A percentile compares a stretch with the other conserved stretches of the same genome.
Evolutionary conservation across 2,113 vertebrate species (phyloP).

Genomic region (Ptychochromis oligacanthus): DNA sequence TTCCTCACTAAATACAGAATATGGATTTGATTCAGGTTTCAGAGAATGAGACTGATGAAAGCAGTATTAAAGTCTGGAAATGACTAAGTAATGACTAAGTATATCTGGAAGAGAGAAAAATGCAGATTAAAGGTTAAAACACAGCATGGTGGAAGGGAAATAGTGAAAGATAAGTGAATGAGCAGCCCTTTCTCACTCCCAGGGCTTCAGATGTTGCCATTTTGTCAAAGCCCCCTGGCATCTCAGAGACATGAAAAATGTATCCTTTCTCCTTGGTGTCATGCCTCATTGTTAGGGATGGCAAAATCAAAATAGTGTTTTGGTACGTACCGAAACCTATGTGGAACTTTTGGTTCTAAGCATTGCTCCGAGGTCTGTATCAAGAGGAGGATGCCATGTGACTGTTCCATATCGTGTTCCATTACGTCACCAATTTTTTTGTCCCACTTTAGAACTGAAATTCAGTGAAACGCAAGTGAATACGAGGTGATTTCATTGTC

Average conservation of each 20-base stretch:
- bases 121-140: background rate
- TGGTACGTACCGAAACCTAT: too few relatives aligned
- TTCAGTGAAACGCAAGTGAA: too few relatives aligned
- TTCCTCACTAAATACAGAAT: background rate
- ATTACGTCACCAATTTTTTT: too few relatives aligned
- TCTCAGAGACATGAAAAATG: background rate
- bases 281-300: too few relatives aligned
- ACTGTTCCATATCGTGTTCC: too few relatives aligned
- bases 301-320: too few relatives aligned
- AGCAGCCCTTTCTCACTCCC: background rate
- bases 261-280: background rate
- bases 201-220: background rate
- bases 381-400: too few relatives aligned
- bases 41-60: background rate
- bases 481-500: too few relatives aligned
- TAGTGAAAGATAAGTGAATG: background rate
- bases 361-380: too few relatives aligned
- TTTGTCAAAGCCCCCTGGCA: background rate
- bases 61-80: slow-evolving; percentile 12
- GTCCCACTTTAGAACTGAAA: too few relatives aligned
- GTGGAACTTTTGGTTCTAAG: too few relatives aligned
- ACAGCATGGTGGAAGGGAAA: background rate
- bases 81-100: background rate
- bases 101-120: slow-evolving; percentile 3
- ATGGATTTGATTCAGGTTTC: background rate